A percentile compares a stretch with the other conserved stretches of the same genome.
phyloP scores from a whole-genome alignment of 2,888 invertebrate species.

The Habrosyne pyritoides region DNA sequence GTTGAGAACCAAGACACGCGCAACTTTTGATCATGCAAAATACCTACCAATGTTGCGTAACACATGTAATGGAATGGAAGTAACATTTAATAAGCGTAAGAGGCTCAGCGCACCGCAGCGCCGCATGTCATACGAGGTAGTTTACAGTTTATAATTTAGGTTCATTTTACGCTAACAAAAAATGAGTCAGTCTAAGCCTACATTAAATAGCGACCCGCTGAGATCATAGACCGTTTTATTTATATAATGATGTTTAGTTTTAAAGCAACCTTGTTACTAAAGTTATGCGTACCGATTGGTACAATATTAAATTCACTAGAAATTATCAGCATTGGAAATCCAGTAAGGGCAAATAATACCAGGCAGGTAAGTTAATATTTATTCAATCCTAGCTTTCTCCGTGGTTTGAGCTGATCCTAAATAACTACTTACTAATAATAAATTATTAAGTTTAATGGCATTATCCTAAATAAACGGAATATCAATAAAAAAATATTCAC shows the following conservation, averaged over 20 bases:
- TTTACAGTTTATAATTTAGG: conserved; percentile 21
- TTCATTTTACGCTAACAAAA: conserved; percentile 36
- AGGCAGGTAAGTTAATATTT: background rate
- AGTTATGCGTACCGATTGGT: background rate
- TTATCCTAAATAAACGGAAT: no score
- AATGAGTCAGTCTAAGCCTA: conserved; percentile 46
- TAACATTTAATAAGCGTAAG: background rate
- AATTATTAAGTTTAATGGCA: no score
- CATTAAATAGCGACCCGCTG: conserved; percentile 62
- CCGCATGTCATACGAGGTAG: conserved; percentile 11
- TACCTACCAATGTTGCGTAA: conserved; percentile 9
- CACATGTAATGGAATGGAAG: conserved; percentile 10
- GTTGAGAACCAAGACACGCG: conserved; percentile 10
- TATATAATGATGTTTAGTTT: conserved; percentile 36
- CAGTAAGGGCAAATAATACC: background rate
- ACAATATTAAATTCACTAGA: conserved; percentile 10
- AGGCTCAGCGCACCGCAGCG: conserved; percentile 14
- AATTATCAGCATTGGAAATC: background rate
- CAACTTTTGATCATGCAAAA: conserved; percentile 28
- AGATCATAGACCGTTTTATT: conserved; percentile 64
- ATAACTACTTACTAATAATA: no score
- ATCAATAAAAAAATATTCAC: no score
- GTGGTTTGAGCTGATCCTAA: no score
- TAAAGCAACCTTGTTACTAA: background rate
- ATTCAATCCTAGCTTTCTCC: background rate